Evolutionary conservation across 1,140 invertebrate species (phyloP).

Genomic region (Nasonia longicornis): DNA sequence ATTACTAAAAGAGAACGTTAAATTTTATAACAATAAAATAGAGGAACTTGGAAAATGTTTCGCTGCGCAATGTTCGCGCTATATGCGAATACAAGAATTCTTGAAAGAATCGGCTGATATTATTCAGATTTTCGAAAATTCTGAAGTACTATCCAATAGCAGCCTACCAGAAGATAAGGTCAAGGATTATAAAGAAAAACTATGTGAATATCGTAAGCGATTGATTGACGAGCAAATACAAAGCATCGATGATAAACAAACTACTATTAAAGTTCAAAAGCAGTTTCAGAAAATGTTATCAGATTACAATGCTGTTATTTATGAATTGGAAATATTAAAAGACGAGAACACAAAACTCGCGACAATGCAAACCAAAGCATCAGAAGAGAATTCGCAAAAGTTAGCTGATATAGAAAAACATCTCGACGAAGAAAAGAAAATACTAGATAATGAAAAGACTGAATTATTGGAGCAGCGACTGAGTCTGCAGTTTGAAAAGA

Average conservation of each 20-base stretch:
- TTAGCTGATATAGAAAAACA: slow-evolving; percentile 41
- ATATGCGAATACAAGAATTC: slow-evolving; percentile 49
- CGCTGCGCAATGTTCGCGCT: slow-evolving; percentile 47
- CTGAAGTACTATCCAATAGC: slow-evolving; percentile 25
- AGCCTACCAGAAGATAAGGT: slow-evolving; percentile 2
- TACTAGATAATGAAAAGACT: slow-evolving; percentile 34
- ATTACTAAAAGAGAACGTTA: slow-evolving; percentile 62
- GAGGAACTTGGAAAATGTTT: slow-evolving; percentile 61
- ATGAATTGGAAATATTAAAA: slow-evolving; percentile 55
- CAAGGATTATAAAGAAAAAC: slow-evolving; percentile 39
- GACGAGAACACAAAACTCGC: slow-evolving; percentile 54
- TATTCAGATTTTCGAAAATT: slow-evolving; percentile 46
- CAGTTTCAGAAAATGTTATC: slow-evolving; percentile 59
- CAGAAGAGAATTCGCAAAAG: slow-evolving; percentile 45
- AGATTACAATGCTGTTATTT: slow-evolving; percentile 55
- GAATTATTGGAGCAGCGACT: slow-evolving; percentile 32
- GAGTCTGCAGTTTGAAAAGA: slow-evolving; percentile 43
- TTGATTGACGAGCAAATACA: slow-evolving; percentile 52
- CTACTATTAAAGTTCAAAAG: slow-evolving; percentile 54
- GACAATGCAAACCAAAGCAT: slow-evolving; percentile 37
- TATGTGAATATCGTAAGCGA: slow-evolving; percentile 45
- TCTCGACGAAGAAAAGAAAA: slow-evolving; percentile 41
- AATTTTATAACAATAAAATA: slow-evolving; percentile 66
- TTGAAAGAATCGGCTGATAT: slow-evolving; percentile 51
- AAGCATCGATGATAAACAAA: slow-evolving; percentile 52